Evolutionary conservation across 2,113 vertebrate species (phyloP), one percentile per base, ranked within the genome.

Genomic region (Callipepla californica): DNA sequence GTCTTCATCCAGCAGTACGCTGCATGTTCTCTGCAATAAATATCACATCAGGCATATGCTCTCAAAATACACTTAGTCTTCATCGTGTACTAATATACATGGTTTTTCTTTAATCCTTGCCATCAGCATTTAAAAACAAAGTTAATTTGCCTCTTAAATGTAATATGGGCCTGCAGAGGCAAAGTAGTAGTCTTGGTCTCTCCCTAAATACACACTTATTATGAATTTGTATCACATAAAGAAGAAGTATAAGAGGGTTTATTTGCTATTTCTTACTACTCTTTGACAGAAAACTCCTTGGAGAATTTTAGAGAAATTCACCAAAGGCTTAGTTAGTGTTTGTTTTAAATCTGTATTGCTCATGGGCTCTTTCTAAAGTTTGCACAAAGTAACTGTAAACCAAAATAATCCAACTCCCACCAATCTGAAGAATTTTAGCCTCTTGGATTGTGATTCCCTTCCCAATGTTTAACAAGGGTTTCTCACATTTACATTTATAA

Each of bases 1-100:
- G 73, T 85, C 61, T 92, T 91, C 81, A 91, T 87, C 69, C 7
- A 4, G 85, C 92, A 92, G 80, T 88, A 78, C 20, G 32, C 75
- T 94, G 89, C 47, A 13, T 94, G 55, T 94, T 93, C 89, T 90
- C 77, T 16, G 3, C 51, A 90, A 17, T 79, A 72, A 79, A 82
- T 70, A 93, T 81, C 73, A 65, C 91, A 42, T 65, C 48, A 84
- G 92, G 72, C 94, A 90, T 91, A 89, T 73, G 93, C 89, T 95
- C 92, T 93, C 80, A 90, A 90, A 78, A 20, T 23, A 36, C 91
- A 38, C 51, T 74, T 81, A 23, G 48, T 36, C 57, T 92, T 92
- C 42, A 25, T 72, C 86, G 51, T 84, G 50, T 44, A 58, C 91
- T 89, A 94, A 95, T 92, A 78, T 62, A 66, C 32, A 26, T 61